Conservation (phyloP, 2,113 vertebrate genomes). For the Nothobranchius kuhntae region DNA sequence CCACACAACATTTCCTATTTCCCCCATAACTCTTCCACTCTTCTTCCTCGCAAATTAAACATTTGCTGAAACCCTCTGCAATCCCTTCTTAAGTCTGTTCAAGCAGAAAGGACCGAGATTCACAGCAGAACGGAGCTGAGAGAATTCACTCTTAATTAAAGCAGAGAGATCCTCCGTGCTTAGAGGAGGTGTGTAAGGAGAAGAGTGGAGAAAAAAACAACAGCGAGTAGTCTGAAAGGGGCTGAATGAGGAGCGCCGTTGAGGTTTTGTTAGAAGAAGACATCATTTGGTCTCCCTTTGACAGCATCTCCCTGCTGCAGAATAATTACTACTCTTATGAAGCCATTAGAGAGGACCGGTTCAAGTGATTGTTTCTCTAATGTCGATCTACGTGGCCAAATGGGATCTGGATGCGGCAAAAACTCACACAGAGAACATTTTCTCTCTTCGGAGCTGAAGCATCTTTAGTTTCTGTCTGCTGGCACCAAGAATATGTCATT, state of each 20-base stretch:
- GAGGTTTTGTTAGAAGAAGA: constrained; percentile 51
- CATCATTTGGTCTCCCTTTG: constrained; percentile 72
- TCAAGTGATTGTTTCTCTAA: constrained; percentile 65
- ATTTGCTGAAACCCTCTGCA: constrained; percentile 41
- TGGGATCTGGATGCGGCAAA: constrained; percentile 23
- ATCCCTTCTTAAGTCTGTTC: constrained; percentile 45
- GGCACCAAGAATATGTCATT: neutral
- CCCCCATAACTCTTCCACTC: constrained; percentile 8
- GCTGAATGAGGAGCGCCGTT: constrained; percentile 68
- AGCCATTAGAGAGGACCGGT: constrained; percentile 61
- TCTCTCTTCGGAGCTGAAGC: constrained; percentile 20
- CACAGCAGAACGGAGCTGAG: constrained; percentile 42
- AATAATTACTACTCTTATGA: constrained; percentile 73
- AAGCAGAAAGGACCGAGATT: constrained; percentile 53
- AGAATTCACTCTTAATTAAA: constrained; percentile 70
- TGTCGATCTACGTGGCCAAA: constrained; percentile 44
- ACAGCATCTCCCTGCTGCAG: constrained; percentile 56
- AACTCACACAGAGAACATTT: constrained; percentile 20
- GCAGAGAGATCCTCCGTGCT: constrained; percentile 46
- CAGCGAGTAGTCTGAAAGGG: constrained; percentile 40
- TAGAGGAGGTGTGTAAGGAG: constrained; percentile 52
- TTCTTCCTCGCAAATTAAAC: constrained; percentile 35
- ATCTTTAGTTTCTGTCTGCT: constrained; percentile 22
- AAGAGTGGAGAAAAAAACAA: constrained; percentile 32
- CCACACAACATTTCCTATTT: constrained; percentile 26